A percentile compares a stretch with the other conserved stretches of the same genome.
Evolutionary conservation across 2,797 vertebrate species (phyloP).

Genomic region (Orestias chungarensis): DNA sequence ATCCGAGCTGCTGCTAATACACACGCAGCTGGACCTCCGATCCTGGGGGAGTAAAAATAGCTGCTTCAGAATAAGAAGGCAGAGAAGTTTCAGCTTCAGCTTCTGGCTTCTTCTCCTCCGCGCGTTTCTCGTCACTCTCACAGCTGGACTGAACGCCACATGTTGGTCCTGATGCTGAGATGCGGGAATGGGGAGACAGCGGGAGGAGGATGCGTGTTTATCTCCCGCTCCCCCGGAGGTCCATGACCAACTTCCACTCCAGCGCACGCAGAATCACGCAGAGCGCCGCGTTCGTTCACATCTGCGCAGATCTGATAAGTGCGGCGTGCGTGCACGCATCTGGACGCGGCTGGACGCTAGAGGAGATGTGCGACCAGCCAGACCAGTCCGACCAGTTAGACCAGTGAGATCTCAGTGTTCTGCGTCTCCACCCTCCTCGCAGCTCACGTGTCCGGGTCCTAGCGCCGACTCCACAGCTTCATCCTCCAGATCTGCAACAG

Average conservation of each 20-base stretch:
- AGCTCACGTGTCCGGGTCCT: too few relatives aligned
- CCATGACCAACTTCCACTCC: constrained; percentile 78
- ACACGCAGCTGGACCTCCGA: too few relatives aligned
- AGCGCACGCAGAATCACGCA: constrained; percentile 38
- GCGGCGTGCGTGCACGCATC: constrained; percentile 31
- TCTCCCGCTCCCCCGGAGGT: constrained; percentile 65
- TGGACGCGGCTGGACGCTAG: too few relatives aligned
- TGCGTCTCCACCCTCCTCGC: too few relatives aligned
- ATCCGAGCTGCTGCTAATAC: constrained; percentile 71
- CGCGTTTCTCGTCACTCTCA: constrained; percentile 41
- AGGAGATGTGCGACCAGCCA: too few relatives aligned
- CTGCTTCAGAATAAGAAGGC: too few relatives aligned
- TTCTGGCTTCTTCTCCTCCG: neutral
- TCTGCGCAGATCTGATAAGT: constrained; percentile 36
- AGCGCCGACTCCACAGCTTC: too few relatives aligned
- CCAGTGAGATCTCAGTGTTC: too few relatives aligned
- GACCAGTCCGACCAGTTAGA: too few relatives aligned
- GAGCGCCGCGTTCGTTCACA: constrained; percentile 62
- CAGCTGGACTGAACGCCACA: constrained; percentile 49
- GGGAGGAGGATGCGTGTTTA: constrained; percentile 62
- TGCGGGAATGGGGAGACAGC: constrained; percentile 53
- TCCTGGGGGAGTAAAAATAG: too few relatives aligned
- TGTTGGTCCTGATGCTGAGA: constrained; percentile 42
- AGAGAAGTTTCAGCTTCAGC: constrained; percentile 21
- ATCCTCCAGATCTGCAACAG: too few relatives aligned